Evolutionary conservation across 2,797 vertebrate species (phyloP), one percentile per base, ranked within the genome.

Genomic region (Lophius americanus): DNA sequence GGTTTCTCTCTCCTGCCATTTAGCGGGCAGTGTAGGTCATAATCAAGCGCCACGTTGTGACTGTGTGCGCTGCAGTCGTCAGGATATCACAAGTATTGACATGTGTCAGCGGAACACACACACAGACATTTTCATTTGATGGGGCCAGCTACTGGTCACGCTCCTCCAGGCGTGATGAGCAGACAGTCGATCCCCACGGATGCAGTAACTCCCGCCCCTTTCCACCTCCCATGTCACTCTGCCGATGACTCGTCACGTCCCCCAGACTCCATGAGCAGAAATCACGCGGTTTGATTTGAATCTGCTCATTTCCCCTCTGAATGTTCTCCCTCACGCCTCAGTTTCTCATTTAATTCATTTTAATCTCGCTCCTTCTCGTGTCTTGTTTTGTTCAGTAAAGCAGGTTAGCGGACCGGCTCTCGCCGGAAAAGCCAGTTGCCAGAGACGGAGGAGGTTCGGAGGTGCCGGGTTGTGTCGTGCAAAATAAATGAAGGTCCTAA

Each of bases 401-500:
- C 67, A 64, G 73, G 68, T 83, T 58, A 76, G 52, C 36, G n/a
- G 68, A 85, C 64, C 56, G 44, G 53, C 64, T 60, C 51, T 48
- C 23, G 23, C 23, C 23, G 51, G 56, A 50, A 53, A 73, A 47
- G 51, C 68, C 4, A 67, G 43, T 76, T 69, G 47, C 64, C 51
- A 64, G n/a, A 76, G 71, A 73, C 58, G 9, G 48, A 23, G 23
- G 23, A 23, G 23, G 23, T 23, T 23, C 2, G 23, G 23, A 23
- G 23, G 23, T 23, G 23, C 23, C 23, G 23, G 2, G 42, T 4
- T 8, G 48, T 74, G 61, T 84, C 9, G 2, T 49, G 36, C 68
- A 81, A 89, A 89, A 82, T 84, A 80, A 90, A 93, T 87, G 78
- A 89, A 64, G 47, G 52, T 57, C 60, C 42, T 92, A 88, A 93